These are phyloP conservation scores for Heterodera carotae DNA, from an alignment of 1,140 invertebrate genomes.

Conservation along the genomic window DNA sequence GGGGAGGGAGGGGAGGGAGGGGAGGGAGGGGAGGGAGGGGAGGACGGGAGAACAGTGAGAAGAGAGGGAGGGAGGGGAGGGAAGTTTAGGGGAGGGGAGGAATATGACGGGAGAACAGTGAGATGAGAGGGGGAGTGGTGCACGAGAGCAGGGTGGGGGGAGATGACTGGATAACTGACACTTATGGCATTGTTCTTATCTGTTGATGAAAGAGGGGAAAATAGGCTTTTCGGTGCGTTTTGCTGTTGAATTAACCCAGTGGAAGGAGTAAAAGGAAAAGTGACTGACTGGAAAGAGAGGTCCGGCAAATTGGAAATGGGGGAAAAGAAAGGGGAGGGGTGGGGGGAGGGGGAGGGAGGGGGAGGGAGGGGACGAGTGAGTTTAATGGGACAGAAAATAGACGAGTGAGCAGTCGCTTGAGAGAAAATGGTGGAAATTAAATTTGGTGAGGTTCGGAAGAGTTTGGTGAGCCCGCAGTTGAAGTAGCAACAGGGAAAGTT, in stretches of 20 bases:
- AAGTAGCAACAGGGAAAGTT: not conserved
- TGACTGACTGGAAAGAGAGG: not conserved
- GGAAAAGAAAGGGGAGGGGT: not conserved
- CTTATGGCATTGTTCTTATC: not conserved
- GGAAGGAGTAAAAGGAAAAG: not conserved
- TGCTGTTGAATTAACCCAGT: not conserved
- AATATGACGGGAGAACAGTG: too few relatives aligned
- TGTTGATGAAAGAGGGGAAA: not conserved
- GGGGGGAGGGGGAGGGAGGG: too few relatives aligned
- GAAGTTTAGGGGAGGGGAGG: not conserved
- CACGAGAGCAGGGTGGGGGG: not conserved
- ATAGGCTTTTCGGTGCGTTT: not conserved
- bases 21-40: too few relatives aligned
- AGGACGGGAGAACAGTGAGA: not conserved
- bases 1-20: not conserved
- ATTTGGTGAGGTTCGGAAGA: slow-evolving; percentile 16
- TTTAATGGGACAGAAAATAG: slow-evolving; percentile 14
- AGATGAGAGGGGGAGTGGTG: not conserved
- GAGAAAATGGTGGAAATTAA: not conserved
- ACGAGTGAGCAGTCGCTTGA: not conserved
- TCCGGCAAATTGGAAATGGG: slow-evolving; percentile 9
- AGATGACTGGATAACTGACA: not conserved
- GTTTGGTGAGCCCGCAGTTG: not conserved
- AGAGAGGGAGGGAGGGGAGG: too few relatives aligned
- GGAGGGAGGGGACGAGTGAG: not conserved